Conservation (phyloP, 2,113 vertebrate genomes). For the Peucedramus taeniatus region DNA sequence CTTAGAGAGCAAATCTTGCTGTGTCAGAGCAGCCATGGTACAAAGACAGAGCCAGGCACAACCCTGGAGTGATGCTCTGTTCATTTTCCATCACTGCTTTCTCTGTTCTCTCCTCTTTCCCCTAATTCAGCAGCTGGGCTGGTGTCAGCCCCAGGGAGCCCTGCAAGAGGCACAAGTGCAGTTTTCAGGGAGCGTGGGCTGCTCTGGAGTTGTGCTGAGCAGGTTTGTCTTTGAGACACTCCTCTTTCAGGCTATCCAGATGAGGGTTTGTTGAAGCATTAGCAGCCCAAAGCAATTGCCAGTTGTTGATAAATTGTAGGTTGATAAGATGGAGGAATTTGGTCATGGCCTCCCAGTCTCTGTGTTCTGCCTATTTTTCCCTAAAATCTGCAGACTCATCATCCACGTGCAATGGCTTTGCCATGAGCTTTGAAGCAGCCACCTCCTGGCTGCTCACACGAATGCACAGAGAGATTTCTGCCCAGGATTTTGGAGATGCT, state of each 20-base stretch:
- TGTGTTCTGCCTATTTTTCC: neutral
- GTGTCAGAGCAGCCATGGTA: fast-evolving
- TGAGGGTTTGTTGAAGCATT: neutral
- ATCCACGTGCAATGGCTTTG: neutral
- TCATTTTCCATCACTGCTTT: fast-evolving
- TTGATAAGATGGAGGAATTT: neutral
- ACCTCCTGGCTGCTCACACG: neutral
- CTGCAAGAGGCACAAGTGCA: neutral
- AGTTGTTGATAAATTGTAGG: neutral
- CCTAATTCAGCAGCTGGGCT: too few relatives aligned
- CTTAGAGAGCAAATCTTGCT: neutral
- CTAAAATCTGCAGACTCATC: neutral
- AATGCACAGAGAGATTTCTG: neutral
- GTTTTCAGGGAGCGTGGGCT: neutral
- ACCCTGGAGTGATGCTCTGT: too few relatives aligned
- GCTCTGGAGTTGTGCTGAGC: neutral
- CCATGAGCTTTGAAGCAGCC: neutral
- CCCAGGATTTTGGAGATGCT: neutral
- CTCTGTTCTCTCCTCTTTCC: neutral
- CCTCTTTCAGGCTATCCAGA: neutral
- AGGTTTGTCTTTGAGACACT: neutral
- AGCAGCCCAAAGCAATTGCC: neutral
- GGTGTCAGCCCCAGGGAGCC: neutral
- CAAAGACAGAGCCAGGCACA: neutral
- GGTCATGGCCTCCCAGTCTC: neutral